phyloP scores from a whole-genome alignment of 2,888 invertebrate genomes.

The Trissolcus brochymenae region DNA sequence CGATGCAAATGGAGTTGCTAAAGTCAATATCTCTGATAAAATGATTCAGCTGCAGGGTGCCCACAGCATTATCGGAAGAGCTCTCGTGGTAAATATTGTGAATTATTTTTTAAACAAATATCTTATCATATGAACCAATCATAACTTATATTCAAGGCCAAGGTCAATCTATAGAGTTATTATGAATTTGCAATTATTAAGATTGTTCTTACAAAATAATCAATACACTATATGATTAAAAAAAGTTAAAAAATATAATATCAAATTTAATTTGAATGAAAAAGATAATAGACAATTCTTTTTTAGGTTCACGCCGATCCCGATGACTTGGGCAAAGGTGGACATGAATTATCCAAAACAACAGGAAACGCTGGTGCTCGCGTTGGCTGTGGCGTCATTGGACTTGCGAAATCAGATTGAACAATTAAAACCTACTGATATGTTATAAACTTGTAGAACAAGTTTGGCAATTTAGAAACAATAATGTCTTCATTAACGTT shows the following conservation, averaged over 20 bases:
- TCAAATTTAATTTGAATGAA: background rate
- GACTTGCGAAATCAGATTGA: slow-evolving; percentile 79
- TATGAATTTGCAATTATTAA: background rate
- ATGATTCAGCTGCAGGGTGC: slow-evolving; percentile 83
- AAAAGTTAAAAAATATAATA: background rate
- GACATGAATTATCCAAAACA: slow-evolving; percentile 92
- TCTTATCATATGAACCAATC: background rate
- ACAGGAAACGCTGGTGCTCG: slow-evolving; percentile 97
- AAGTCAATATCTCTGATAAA: slow-evolving; percentile 81
- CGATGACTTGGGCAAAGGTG: slow-evolving; percentile 95
- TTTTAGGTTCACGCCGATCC: slow-evolving; percentile 81
- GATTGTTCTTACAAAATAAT: background rate
- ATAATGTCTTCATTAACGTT: too few relatives aligned
- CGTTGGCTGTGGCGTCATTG: slow-evolving; percentile 92
- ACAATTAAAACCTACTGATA: slow-evolving; percentile 39
- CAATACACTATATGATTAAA: too few relatives aligned
- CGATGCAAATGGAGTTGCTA: slow-evolving; percentile 80
- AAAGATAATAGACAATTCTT: background rate
- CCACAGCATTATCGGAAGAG: slow-evolving; percentile 89
- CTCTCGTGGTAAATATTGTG: slow-evolving; percentile 81
- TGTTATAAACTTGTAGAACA: slow-evolving; percentile 19
- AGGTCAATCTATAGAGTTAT: background rate
- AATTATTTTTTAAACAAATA: background rate
- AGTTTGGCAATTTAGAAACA: background rate
- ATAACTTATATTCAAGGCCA: background rate